Conservation (phyloP, 1,140 invertebrate species). For the Heliconius hermathena region DNA sequence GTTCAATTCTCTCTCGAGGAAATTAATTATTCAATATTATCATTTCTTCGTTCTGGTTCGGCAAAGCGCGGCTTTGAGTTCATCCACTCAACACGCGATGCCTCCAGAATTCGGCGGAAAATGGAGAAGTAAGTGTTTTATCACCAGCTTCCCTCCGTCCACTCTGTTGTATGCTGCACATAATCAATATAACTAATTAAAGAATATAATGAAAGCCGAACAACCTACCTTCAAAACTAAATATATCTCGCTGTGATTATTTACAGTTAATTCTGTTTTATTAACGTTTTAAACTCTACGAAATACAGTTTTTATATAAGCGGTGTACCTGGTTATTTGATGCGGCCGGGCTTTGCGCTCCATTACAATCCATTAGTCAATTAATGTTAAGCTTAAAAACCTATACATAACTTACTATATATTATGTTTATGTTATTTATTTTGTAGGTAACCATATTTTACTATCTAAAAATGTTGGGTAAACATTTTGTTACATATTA, state of each 20-base stretch:
- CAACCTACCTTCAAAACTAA: too few relatives aligned
- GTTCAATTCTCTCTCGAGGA: too few relatives aligned
- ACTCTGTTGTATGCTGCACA: too few relatives aligned
- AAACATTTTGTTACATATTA: not conserved
- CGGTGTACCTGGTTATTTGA: slow-evolving; percentile 22
- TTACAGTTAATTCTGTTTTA: slow-evolving; percentile 9
- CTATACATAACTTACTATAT: not conserved
- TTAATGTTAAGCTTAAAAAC: slow-evolving; percentile 38
- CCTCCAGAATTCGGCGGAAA: too few relatives aligned
- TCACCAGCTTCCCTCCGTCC: too few relatives aligned
- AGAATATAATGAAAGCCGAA: too few relatives aligned
- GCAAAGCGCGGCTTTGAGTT: too few relatives aligned
- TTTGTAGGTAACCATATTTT: not conserved
- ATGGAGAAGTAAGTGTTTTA: too few relatives aligned
- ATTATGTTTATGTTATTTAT: not conserved
- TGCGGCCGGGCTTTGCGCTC: slow-evolving; percentile 22
- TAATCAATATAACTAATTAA: too few relatives aligned
- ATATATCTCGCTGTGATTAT: not conserved
- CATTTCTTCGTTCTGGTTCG: too few relatives aligned
- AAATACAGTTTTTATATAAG: slow-evolving; percentile 17
- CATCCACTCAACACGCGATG: too few relatives aligned
- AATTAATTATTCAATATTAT: too few relatives aligned
- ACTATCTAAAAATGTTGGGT: not conserved
- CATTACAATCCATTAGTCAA: slow-evolving; percentile 44
- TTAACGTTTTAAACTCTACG: slow-evolving; percentile 7